A percentile compares a stretch with the other conserved stretches of the same genome.
phyloP scores from a whole-genome alignment of 2,797 vertebrate species.

The Ptychobarbus kaznakovi region DNA sequence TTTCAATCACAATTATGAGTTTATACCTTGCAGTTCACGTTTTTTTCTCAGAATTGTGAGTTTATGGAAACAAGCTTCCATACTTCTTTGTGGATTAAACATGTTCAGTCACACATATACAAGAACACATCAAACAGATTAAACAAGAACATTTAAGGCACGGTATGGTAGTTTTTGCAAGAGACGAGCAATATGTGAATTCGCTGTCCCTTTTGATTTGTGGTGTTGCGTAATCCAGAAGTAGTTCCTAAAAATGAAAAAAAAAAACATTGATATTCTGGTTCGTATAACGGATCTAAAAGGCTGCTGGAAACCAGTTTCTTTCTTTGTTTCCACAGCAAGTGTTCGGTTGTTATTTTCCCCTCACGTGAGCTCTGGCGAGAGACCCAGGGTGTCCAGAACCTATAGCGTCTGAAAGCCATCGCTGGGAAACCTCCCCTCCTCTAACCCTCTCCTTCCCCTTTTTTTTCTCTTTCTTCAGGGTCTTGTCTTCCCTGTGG shows the following conservation, averaged over 20 bases:
- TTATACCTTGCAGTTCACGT: background rate
- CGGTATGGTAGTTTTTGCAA: conserved; percentile 64
- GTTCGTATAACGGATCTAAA: background rate
- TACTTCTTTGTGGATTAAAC: conserved; percentile 35
- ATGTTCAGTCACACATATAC: conserved; percentile 67
- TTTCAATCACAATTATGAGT: background rate
- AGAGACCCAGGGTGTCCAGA: conserved; percentile 81
- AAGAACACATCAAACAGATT: conserved; percentile 66
- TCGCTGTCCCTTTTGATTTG: background rate
- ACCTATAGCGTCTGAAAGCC: conserved; percentile 71
- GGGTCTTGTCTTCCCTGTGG: conserved; percentile 38
- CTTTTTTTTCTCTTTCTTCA: conserved; percentile 34
- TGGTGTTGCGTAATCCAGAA: conserved; percentile 24
- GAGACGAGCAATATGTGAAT: conserved; percentile 56
- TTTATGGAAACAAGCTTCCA: background rate
- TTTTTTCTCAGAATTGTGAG: background rate
- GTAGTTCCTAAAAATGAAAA: background rate
- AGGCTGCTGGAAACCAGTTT: conserved; percentile 19
- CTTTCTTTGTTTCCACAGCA: conserved; percentile 32
- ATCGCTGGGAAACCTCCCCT: conserved; percentile 63
- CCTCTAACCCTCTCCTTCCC: conserved; percentile 56
- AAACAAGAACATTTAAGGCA: conserved; percentile 78
- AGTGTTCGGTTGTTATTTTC: conserved; percentile 78
- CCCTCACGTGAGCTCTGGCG: conserved; percentile 83
- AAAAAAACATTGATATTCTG: conserved; percentile 39